Conservation (phyloP, 2,113 vertebrate species). For the Cisticola juncidis region DNA sequence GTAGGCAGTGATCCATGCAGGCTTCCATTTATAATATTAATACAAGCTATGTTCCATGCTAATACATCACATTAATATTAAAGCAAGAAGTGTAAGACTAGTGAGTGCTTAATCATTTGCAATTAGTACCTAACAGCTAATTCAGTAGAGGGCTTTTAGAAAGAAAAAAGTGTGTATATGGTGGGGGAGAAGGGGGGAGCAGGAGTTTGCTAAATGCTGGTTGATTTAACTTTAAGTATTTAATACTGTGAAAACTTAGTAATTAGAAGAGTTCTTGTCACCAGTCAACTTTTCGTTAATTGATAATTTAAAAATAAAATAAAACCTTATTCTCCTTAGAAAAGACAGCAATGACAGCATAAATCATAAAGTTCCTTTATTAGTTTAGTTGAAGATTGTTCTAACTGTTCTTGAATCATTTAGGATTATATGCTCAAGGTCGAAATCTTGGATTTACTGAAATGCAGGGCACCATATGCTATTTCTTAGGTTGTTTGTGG, state of each 20-base stretch:
- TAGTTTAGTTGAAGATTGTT: conserved; percentile 31
- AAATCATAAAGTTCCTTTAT: conserved; percentile 4
- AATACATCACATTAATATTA: conserved; percentile 82
- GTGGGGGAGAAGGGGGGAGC: background rate
- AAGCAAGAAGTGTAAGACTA: conserved; percentile 75
- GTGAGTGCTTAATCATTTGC: conserved; percentile 82
- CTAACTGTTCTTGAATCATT: background rate
- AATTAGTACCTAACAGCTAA: conserved; percentile 80
- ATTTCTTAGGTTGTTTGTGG: background rate
- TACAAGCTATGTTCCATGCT: conserved; percentile 76
- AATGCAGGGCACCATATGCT: background rate
- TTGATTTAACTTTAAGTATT: conserved; percentile 75
- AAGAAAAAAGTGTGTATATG: conserved; percentile 32
- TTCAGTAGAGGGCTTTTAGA: conserved; percentile 76
- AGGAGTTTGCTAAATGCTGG: conserved; percentile 68
- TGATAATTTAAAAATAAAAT: conserved; percentile 67
- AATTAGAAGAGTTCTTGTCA: conserved; percentile 72
- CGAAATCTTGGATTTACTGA: background rate
- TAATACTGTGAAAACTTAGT: conserved; percentile 71
- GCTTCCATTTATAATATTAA: conserved; percentile 81
- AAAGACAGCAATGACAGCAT: conserved; percentile 14
- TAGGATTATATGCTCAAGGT: background rate
- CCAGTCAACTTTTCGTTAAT: conserved; percentile 64
- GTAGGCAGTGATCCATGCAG: conserved; percentile 76
- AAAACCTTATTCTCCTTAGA: background rate